Evolutionary conservation across 2,797 vertebrate species (phyloP), one percentile per base, ranked within the genome.

Genomic region (Thaleichthys pacificus): DNA sequence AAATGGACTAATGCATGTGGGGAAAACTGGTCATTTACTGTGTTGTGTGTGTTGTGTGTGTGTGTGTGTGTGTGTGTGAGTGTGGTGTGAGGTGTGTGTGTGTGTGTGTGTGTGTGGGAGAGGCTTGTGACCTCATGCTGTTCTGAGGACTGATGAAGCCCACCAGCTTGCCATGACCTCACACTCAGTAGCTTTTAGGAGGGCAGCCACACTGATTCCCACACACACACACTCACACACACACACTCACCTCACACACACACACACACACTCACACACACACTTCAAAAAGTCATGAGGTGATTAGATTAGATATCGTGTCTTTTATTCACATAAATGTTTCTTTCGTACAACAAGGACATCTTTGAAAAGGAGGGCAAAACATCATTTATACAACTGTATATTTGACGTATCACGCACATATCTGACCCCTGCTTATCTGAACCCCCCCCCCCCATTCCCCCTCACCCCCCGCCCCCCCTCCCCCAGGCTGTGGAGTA

Each of bases 401-500:
- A 64, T 51, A 11, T 26, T 8, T 35, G 7, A 38, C 14, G 15
- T 62, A 15, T 28, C 26, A 28, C 32, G 5, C 11, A 12, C 24
- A 28, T 30, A 17, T 30, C 17, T 61, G 26, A 21, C 49, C 0
- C 28, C 61, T 5, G 1, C 17, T 11, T 62, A 26, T 8, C 42
- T 49, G 21, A 24, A 4, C 58, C 61, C 3, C 2, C 19, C 32
- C 61, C 49, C 61, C 14, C 72, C 60, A n/a, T n/a, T n/a, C n/a
- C n/a, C n/a, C n/a, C n/a, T n/a, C n/a, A n/a, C 19, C 32, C 61
- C 49, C 61, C 14, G 65, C 60, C 4, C 24, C 58, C 8, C 61
- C 7, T 17, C 62, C 22, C 61, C 0, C 75, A 99, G 97, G 89
- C 92, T 14, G 94, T 97, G 68, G 97, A 99, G 89, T 99, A 99